Conservation (phyloP, 2,888 invertebrate genomes). For the Aricia artaxerxes region DNA sequence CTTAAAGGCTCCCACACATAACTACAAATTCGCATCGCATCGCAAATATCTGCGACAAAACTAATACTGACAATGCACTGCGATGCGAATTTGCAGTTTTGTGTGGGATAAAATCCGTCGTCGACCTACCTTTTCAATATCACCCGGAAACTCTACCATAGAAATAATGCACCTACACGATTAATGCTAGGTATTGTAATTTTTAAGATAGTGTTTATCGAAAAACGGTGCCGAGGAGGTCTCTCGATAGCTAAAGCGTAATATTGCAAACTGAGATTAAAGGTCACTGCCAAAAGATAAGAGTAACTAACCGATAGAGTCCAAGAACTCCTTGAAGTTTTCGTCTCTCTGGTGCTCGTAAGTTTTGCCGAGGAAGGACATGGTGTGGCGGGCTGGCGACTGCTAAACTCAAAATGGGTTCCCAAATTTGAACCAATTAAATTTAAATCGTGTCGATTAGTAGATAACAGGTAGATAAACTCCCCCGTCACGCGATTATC, state of each 20-base stretch:
- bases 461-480: conserved; percentile 3
- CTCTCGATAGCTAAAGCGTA: neutral
- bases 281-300: neutral
- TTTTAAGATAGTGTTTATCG: too few species aligned
- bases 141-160: too few species aligned
- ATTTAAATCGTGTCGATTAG: neutral
- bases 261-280: neutral
- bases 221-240: neutral
- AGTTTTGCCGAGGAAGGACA: conserved; percentile 49
- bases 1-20: too few species aligned
- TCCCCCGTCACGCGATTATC: neutral
- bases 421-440: neutral
- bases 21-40: too few species aligned
- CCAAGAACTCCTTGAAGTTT: conserved; percentile 52
- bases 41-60: too few species aligned
- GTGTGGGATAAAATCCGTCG: too few species aligned
- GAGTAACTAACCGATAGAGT: conserved; percentile 46
- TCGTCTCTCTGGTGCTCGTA: conserved; percentile 51
- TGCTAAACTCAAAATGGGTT: neutral
- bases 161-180: too few species aligned
- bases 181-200: too few species aligned
- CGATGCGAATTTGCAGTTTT: too few species aligned
- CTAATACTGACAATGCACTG: too few species aligned
- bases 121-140: too few species aligned
- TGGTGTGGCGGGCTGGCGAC: conserved; percentile 39